Conservation (phyloP, 2,113 vertebrate genomes). For the Hipposideros armiger region DNA sequence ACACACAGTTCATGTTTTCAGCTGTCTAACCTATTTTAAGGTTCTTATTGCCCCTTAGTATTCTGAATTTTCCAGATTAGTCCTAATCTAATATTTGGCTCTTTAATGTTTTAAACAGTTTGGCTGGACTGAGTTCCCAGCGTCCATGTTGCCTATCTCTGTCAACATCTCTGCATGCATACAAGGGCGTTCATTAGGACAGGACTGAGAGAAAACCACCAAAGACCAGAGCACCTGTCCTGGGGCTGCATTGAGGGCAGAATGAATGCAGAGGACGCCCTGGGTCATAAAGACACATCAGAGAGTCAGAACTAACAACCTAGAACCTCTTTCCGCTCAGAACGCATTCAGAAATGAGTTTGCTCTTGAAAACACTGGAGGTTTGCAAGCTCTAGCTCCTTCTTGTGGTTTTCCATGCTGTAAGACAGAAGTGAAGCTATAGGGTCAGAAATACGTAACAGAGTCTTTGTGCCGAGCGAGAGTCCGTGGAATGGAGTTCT, state of each 20-base stretch:
- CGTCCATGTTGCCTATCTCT: conserved; percentile 53
- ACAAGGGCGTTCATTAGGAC: conserved; percentile 27
- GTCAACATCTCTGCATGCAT: conserved; percentile 62
- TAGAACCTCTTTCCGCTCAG: background rate
- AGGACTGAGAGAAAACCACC: background rate
- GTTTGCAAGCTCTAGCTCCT: background rate
- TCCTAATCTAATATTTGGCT: conserved; percentile 77
- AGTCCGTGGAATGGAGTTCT: background rate
- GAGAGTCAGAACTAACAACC: background rate
- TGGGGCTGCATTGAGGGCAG: background rate
- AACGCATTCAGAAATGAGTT: conserved; percentile 2
- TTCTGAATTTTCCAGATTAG: conserved; percentile 72
- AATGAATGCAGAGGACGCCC: background rate
- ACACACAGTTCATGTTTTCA: conserved; percentile 59
- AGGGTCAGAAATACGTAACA: background rate
- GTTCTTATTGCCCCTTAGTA: conserved; percentile 54
- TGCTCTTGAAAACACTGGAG: background rate
- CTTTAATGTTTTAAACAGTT: conserved; percentile 76
- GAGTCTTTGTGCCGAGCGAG: background rate
- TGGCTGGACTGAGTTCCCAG: conserved; percentile 44
- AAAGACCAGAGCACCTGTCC: background rate
- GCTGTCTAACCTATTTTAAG: conserved; percentile 70
- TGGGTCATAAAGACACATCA: background rate
- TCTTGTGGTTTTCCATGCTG: background rate
- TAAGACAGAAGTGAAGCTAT: background rate